Evolutionary conservation across 2,113 vertebrate genomes (phyloP).

Genomic region (Hystrix brachyura): DNA sequence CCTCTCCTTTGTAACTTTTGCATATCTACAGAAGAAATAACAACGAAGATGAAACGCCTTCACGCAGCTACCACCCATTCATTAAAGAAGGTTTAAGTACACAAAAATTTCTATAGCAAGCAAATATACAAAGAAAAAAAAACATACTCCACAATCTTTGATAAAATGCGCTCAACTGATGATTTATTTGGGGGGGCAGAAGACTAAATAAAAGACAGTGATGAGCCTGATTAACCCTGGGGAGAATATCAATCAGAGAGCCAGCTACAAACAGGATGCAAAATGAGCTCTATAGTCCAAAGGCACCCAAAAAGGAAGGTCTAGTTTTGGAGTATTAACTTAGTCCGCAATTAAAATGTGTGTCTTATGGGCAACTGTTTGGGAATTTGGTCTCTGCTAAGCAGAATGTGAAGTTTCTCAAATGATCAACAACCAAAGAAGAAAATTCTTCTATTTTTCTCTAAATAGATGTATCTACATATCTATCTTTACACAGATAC

Average conservation of each 20-base stretch:
- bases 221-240: background rate
- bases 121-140: background rate
- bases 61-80: background rate
- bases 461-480: background rate
- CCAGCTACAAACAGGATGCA: background rate
- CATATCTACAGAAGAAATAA: constrained; percentile 74
- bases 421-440: background rate
- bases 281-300: background rate
- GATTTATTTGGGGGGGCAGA: background rate
- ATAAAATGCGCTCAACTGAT: background rate
- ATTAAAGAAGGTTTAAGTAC: background rate
- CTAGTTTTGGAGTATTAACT: background rate
- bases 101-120: background rate
- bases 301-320: background rate
- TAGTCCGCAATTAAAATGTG: background rate
- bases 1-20: constrained; percentile 82
- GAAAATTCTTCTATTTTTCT: background rate
- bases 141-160: background rate
- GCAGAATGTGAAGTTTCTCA: constrained; percentile 1
- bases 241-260: background rate
- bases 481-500: background rate
- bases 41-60: background rate
- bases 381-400: background rate
- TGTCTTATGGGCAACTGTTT: background rate
- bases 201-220: background rate